Evolutionary conservation across 1,140 invertebrate genomes (phyloP).

Genomic region (Drosophila chauvacae): DNA sequence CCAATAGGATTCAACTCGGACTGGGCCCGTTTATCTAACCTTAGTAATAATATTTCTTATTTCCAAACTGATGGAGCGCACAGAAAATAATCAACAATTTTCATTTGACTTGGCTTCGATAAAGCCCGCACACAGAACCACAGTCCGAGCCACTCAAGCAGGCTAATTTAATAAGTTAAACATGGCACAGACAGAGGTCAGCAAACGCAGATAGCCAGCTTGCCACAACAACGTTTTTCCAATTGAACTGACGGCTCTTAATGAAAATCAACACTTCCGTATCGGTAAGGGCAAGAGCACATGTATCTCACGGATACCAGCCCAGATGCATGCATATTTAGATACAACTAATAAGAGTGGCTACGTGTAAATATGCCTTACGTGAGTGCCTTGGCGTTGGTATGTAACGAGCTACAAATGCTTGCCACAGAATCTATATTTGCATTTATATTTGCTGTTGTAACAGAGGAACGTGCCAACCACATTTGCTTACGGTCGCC

Average conservation of each 20-base stretch:
- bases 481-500: slow-evolving; percentile 47
- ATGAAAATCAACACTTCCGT: slow-evolving; percentile 71
- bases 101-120: slow-evolving; percentile 64
- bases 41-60: slow-evolving; percentile 33
- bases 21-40: not conserved
- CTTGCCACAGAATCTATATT: slow-evolving; percentile 75
- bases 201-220: slow-evolving; percentile 11
- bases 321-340: slow-evolving; percentile 9
- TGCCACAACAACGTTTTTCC: slow-evolving; percentile 64
- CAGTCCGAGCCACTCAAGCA: slow-evolving; percentile 54
- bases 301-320: slow-evolving; percentile 8
- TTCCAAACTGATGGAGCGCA: slow-evolving; percentile 39
- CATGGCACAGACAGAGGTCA: slow-evolving; percentile 10
- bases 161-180: slow-evolving; percentile 75
- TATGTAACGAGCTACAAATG: slow-evolving; percentile 76
- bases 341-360: slow-evolving; percentile 46
- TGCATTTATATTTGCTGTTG: slow-evolving; percentile 75
- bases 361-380: slow-evolving; percentile 37
- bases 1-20: slow-evolving; percentile 1
- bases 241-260: slow-evolving; percentile 65
- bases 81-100: slow-evolving; percentile 66
- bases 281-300: slow-evolving; percentile 28
- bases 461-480: slow-evolving; percentile 68
- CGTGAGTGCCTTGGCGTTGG: slow-evolving; percentile 31
- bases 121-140: slow-evolving; percentile 18